Evolutionary conservation across 2,888 invertebrate species (phyloP), one percentile per base, ranked within the genome.

Genomic region (Lypha dubia): DNA sequence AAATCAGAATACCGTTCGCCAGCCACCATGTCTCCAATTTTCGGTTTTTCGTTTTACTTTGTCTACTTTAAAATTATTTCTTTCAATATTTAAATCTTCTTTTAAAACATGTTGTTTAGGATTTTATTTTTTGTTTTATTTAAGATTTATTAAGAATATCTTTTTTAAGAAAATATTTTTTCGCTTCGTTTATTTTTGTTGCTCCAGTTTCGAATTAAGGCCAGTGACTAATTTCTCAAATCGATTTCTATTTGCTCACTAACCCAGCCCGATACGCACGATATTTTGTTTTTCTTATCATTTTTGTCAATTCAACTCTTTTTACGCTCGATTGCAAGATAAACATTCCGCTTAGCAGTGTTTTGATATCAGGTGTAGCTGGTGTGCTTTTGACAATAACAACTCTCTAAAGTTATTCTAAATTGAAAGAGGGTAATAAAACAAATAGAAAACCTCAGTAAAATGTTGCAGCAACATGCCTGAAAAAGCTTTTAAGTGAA

Each of bases 1-100:
- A 89, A 58, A 80, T 91, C 90, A 13, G 90, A 90, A 68, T 77
- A 86, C 77, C 90, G 90, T 35, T 83, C 75, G 7, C 51, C 56
- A 13, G 49, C 15, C 49, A 83, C 83, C 85, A 86, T 84, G 3
- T 53, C 70, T 51, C 0, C 35, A 35, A 17, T 58, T 53, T 74
- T 56, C 32, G 11, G 24, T 4, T 70, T 53, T 56, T 49, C 3
- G 0, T 32, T 70, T 51, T 41, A 11, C 20, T 53, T 38, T 5
- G n/a, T n/a, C n/a, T 20, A 38, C 17, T 56, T 44, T 11, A 79
- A 60, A 4, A 13, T 32, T 22, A 35, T 46, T 70, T 24, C 15
- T 51, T 38, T 65, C 11, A 13, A 32, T 38, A 24, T 32, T 62
- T 7, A 4, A 20, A 44, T 44, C 13, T 46, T 44, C 5, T 8